These are phyloP conservation scores for Hippocampus kuda DNA, from an alignment of 2,797 vertebrate species.

Conservation along the genomic window DNA sequence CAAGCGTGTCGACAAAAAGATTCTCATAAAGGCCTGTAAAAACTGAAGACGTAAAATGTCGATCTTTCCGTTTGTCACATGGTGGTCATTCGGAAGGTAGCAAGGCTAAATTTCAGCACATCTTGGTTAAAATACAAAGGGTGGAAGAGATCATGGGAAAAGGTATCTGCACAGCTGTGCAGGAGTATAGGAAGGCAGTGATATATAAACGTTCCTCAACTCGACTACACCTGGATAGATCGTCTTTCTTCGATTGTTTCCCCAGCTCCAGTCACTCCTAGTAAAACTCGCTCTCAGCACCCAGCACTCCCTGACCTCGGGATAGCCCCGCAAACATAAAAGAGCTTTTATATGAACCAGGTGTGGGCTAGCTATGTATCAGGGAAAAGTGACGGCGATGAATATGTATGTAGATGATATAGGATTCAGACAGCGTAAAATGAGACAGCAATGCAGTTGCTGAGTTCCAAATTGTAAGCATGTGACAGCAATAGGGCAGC, in stretches of 20 bases:
- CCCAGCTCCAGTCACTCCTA: conserved; percentile 53
- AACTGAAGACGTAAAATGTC: conserved; percentile 23
- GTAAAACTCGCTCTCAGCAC: conserved; percentile 67
- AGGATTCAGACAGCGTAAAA: conserved; percentile 5
- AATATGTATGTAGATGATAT: conserved; percentile 36
- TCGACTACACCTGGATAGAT: conserved; percentile 61
- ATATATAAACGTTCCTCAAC: conserved; percentile 55
- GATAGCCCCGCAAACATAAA: conserved; percentile 68
- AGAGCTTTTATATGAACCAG: conserved; percentile 73
- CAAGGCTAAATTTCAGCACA: conserved; percentile 16
- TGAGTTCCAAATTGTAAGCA: conserved; percentile 26
- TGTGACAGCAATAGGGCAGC: conserved; percentile 34
- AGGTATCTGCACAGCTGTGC: conserved; percentile 29
- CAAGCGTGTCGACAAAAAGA: conserved; percentile 26
- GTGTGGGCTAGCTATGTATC: conserved; percentile 53
- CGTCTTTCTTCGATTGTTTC: conserved; percentile 61
- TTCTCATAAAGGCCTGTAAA: conserved; percentile 42
- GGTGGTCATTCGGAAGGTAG: conserved; percentile 51
- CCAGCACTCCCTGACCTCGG: conserved; percentile 65
- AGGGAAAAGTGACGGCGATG: conserved; percentile 32
- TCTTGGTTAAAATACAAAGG: conserved; percentile 10
- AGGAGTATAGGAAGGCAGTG: conserved; percentile 39
- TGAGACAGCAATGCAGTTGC: not conserved
- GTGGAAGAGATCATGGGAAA: conserved; percentile 32
- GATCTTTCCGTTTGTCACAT: conserved; percentile 34